Conservation (phyloP, 37 sponge, comb jelly and placozoan genomes). For the Geodia barretti region DNA sequence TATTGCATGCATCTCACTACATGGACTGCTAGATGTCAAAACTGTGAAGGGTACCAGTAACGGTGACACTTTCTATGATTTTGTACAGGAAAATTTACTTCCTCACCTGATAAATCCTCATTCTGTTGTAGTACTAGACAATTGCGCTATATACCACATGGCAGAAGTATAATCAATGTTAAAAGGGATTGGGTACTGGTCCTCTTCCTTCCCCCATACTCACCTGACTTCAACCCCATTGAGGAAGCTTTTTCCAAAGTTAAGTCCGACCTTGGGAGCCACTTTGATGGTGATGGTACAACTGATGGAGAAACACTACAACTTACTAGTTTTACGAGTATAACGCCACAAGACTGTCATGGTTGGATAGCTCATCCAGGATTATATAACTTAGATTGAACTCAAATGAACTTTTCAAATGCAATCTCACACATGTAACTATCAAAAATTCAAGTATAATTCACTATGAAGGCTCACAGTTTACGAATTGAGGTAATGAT, state of each 20-base stretch:
- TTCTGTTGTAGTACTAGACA: conserved; percentile 46
- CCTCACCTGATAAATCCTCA: conserved; percentile 51
- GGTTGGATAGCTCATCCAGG: conserved; percentile 19
- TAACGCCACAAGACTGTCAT: conserved; percentile 27
- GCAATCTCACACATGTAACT: no score
- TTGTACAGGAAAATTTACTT: conserved; percentile 16
- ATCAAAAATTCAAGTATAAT: no score
- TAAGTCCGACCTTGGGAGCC: not conserved
- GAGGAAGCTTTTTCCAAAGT: conserved; percentile 48
- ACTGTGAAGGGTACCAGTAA: not conserved
- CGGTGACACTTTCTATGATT: conserved; percentile 36
- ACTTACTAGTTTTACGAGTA: conserved; percentile 14
- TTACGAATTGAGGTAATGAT: conserved; percentile 11
- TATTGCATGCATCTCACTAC: conserved; percentile 32
- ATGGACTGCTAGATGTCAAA: conserved; percentile 21
- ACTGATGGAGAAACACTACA: conserved; percentile 9
- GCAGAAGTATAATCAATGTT: conserved; percentile 9
- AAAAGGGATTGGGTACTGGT: conserved; percentile 36
- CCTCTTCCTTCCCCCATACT: conserved; percentile 38
- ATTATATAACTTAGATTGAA: conserved; percentile 3
- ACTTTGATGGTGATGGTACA: not conserved
- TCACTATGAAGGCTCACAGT: conserved; percentile 4
- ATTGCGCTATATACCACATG: conserved; percentile 44
- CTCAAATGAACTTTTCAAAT: no score
- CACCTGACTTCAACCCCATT: conserved; percentile 36